phyloP scores from a whole-genome alignment of 2,888 invertebrate genomes.

The Drosophila paranaensis region DNA sequence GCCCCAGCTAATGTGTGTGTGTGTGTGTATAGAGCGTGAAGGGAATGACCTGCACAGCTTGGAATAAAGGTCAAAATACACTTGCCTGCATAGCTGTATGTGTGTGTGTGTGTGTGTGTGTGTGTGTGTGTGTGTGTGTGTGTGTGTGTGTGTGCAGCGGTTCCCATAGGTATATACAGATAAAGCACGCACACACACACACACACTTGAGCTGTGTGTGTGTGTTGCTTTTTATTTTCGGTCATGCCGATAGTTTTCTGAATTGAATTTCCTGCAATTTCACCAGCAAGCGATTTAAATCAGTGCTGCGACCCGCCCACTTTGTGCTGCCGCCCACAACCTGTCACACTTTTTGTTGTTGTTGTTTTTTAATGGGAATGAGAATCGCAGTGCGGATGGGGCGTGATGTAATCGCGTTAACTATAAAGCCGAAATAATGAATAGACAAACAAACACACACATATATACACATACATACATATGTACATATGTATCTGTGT shows the following conservation, averaged over 20 bases:
- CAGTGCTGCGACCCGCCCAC: conserved; percentile 10
- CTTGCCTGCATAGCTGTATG: conserved; percentile 29
- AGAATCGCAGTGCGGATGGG: conserved; percentile 46
- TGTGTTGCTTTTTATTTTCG: conserved; percentile 26
- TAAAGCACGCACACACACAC: conserved; percentile 14
- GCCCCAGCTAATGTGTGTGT: conserved; percentile 21
- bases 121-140: conserved; percentile 22
- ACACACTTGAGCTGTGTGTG: conserved; percentile 2
- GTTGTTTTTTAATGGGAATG: conserved; percentile 9
- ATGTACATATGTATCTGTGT: background rate
- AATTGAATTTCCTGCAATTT: conserved; percentile 77
- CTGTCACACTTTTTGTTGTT: conserved; percentile 34
- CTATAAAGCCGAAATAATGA: conserved; percentile 50
- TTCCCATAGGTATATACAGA: conserved; percentile 29
- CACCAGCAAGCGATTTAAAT: conserved; percentile 46
- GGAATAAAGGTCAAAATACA: conserved; percentile 50
- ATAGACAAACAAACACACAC: conserved; percentile 23
- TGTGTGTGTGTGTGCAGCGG: conserved; percentile 15
- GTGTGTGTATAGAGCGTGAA: conserved; percentile 27
- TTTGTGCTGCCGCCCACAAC: conserved; percentile 22
- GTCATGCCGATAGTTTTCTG: conserved; percentile 60
- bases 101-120: conserved; percentile 6
- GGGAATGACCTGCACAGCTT: conserved; percentile 58
- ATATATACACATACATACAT: background rate
- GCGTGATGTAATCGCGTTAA: conserved; percentile 74